Conservation (phyloP, 2,113 vertebrate species). For the Otolemur garnettii region DNA sequence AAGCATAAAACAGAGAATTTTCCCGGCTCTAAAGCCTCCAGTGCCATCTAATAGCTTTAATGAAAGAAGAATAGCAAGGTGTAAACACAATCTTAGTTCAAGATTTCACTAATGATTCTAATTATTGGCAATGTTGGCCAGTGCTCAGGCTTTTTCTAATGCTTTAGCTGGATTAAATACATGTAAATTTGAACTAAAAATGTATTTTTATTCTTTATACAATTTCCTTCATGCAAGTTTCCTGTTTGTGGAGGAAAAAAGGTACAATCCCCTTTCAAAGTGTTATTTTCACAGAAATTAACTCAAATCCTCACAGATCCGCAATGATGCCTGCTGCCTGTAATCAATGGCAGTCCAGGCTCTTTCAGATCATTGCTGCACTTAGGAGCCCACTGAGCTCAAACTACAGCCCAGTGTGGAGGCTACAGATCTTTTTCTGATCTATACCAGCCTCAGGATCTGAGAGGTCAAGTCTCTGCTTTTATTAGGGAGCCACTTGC, state of each 20-base stretch:
- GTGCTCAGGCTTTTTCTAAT: not conserved
- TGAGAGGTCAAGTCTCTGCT: not conserved
- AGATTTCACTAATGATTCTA: conserved; percentile 17
- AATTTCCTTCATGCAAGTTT: not conserved
- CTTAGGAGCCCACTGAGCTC: not conserved
- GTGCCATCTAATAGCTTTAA: not conserved
- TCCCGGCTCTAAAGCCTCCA: not conserved
- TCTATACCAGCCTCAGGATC: conserved; percentile 47
- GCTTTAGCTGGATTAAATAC: conserved; percentile 2
- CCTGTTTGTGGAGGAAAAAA: not conserved
- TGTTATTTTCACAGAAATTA: conserved; percentile 6
- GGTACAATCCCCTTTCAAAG: not conserved
- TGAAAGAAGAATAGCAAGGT: conserved; percentile 44
- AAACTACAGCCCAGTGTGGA: not conserved
- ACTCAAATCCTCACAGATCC: not conserved
- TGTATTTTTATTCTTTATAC: conserved; percentile 7
- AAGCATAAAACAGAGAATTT: not conserved
- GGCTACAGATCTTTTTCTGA: conserved; percentile 21
- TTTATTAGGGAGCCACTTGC: not conserved
- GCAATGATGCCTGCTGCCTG: not conserved
- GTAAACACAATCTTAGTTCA: conserved; percentile 40
- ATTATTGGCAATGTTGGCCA: not conserved
- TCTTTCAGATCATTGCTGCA: not conserved
- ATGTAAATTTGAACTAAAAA: not conserved
- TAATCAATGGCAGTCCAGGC: not conserved